Percentiles rank a stretch among this genome's conserved stretches.
phyloP scores from a whole-genome alignment of 2,113 vertebrate species.

The Rhinoderma darwinii region DNA sequence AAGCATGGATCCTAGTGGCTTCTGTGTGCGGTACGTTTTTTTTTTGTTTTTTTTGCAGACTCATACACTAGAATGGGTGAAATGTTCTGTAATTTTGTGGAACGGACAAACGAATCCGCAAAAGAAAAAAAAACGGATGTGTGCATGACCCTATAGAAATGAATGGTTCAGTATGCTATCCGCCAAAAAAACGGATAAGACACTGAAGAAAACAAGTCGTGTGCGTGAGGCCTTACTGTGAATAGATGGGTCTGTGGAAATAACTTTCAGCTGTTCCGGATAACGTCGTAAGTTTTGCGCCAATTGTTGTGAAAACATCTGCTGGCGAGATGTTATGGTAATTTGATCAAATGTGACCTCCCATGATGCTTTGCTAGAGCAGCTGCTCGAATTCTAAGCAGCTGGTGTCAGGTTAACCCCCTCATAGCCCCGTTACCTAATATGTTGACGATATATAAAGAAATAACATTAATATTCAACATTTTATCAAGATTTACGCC shows the following conservation, averaged over 20 bases:
- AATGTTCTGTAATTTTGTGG: too few relatives aligned
- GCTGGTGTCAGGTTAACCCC: slow-evolving; percentile 25
- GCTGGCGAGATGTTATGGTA: slow-evolving; percentile 20
- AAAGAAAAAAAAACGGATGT: too few relatives aligned
- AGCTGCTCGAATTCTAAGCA: slow-evolving; percentile 19
- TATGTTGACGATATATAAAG: not conserved
- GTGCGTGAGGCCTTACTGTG: not conserved
- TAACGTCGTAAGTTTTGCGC: slow-evolving; percentile 1
- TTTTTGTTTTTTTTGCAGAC: too few relatives aligned
- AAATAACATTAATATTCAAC: not conserved
- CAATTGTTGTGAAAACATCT: slow-evolving; percentile 51
- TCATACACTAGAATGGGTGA: too few relatives aligned
- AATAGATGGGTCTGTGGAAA: not conserved
- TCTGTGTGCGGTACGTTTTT: too few relatives aligned
- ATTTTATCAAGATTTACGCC: not conserved
- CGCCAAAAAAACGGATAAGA: too few relatives aligned
- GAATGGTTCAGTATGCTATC: too few relatives aligned
- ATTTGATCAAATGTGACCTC: slow-evolving; percentile 34
- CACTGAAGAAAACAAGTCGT: too few relatives aligned
- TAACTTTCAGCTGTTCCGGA: slow-evolving; percentile 31
- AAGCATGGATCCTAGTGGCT: too few relatives aligned
- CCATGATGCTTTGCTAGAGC: slow-evolving; percentile 30
- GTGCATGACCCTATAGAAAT: too few relatives aligned
- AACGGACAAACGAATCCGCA: too few relatives aligned
- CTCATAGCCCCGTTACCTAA: not conserved